Evolutionary conservation across 2,113 vertebrate species (phyloP).

Genomic region (Rana temporaria): DNA sequence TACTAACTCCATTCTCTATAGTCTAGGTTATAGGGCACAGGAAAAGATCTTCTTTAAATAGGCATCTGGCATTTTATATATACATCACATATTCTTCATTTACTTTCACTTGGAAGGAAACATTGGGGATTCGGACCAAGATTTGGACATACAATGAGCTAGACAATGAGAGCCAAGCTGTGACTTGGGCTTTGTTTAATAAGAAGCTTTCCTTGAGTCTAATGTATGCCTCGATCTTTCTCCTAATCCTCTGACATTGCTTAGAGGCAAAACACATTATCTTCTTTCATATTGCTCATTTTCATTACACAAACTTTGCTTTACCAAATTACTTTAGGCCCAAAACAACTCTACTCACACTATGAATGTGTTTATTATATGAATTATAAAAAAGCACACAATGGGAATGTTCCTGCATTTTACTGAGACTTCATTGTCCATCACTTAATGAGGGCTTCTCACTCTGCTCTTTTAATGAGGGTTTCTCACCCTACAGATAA

Average conservation of each 20-base stretch:
- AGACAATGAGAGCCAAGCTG: constrained; percentile 45
- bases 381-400: background rate
- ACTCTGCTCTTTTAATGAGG: too few relatives aligned
- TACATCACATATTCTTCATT: constrained; percentile 40
- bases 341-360: background rate
- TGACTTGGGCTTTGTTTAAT: constrained; percentile 44
- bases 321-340: background rate
- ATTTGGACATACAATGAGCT: constrained; percentile 35
- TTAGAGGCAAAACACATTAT: constrained; percentile 24
- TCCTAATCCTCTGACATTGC: constrained; percentile 43
- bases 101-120: constrained; percentile 7
- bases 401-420: background rate
- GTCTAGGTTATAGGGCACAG: constrained; percentile 40
- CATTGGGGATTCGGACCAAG: constrained; percentile 19
- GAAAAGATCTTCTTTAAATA: constrained; percentile 26
- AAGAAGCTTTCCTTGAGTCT: constrained; percentile 48
- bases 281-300: constrained; percentile 28
- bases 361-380: background rate
- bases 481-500: too few relatives aligned
- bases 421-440: background rate
- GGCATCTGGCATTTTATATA: constrained; percentile 22
- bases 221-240: constrained; percentile 31
- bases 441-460: too few relatives aligned
- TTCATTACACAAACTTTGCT: constrained; percentile 31
- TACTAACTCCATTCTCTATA: constrained; percentile 34